Conservation (phyloP, 2,888 invertebrate species). For the Drosophila koepferae region DNA sequence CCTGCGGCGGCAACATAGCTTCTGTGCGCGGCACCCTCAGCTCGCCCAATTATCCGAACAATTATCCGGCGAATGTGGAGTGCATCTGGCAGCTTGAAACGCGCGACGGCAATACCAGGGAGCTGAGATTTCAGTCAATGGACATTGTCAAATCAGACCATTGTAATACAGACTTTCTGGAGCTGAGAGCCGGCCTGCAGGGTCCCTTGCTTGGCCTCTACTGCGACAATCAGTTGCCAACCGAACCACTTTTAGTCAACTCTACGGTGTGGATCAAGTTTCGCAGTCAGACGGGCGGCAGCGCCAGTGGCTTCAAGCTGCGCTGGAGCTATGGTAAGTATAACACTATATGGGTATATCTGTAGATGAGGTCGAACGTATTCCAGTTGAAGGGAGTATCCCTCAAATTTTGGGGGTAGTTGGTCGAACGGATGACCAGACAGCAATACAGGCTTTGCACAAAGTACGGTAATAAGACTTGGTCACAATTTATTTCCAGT, state of each 20-base stretch:
- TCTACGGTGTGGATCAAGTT: slow-evolving; percentile 91
- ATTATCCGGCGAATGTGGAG: slow-evolving; percentile 89
- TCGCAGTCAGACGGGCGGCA: slow-evolving; percentile 87
- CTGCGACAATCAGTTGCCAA: slow-evolving; percentile 88
- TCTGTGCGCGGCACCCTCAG: slow-evolving; percentile 88
- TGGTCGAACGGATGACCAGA: no score
- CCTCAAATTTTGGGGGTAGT: no score
- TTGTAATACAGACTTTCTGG: slow-evolving; percentile 94
- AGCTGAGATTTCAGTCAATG: slow-evolving; percentile 89
- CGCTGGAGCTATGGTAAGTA: slow-evolving; percentile 89
- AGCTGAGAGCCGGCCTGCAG: slow-evolving; percentile 88
- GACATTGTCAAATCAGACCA: slow-evolving; percentile 89
- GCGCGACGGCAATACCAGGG: slow-evolving; percentile 89
- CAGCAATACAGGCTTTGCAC: no score
- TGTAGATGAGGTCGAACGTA: no score
- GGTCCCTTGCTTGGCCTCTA: slow-evolving; percentile 90
- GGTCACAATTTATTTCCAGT: slow-evolving; percentile 48
- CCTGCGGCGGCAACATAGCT: slow-evolving; percentile 90
- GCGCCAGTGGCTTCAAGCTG: slow-evolving; percentile 90
- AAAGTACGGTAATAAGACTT: no score
- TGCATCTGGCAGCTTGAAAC: slow-evolving; percentile 91
- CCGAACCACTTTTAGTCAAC: slow-evolving; percentile 87
- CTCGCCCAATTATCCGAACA: slow-evolving; percentile 90
- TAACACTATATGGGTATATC: no score
- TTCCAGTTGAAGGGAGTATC: no score